Percentiles rank a stretch among this genome's conserved stretches.
phyloP scores from a whole-genome alignment of 2,113 vertebrate genomes.

The Cyanistes caeruleus region DNA sequence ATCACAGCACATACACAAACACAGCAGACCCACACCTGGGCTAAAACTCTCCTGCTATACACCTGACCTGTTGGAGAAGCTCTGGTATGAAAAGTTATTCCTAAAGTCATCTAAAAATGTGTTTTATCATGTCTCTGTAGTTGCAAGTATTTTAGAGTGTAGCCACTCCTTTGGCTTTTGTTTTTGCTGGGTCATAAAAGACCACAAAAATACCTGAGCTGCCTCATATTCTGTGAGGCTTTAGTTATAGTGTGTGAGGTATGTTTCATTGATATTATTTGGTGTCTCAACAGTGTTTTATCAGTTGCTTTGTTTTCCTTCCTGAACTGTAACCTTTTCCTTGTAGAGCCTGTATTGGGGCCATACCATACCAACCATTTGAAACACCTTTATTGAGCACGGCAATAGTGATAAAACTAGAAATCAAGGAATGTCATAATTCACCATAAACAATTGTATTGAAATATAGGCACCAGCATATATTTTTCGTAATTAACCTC shows the following conservation, averaged over 20 bases:
- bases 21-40: neutral
- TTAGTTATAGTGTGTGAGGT: neutral
- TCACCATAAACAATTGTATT: neutral
- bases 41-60: neutral
- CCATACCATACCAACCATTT: neutral
- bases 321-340: neutral
- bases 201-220: neutral
- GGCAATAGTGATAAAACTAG: neutral
- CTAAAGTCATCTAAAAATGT: neutral
- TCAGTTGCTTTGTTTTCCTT: neutral
- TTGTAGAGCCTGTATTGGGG: neutral
- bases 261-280: neutral
- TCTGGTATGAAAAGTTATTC: neutral
- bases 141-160: neutral
- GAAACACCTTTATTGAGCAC: neutral
- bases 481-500: neutral
- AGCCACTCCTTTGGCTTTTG: neutral
- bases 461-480: neutral
- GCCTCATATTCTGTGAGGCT: neutral
- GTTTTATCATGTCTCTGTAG: neutral
- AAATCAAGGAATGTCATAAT: neutral
- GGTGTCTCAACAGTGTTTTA: neutral
- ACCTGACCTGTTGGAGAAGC: neutral
- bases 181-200: neutral
- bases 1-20: rapidly evolving